Conservation (phyloP, 2,797 vertebrate species). For the Cottoperca gobio region DNA sequence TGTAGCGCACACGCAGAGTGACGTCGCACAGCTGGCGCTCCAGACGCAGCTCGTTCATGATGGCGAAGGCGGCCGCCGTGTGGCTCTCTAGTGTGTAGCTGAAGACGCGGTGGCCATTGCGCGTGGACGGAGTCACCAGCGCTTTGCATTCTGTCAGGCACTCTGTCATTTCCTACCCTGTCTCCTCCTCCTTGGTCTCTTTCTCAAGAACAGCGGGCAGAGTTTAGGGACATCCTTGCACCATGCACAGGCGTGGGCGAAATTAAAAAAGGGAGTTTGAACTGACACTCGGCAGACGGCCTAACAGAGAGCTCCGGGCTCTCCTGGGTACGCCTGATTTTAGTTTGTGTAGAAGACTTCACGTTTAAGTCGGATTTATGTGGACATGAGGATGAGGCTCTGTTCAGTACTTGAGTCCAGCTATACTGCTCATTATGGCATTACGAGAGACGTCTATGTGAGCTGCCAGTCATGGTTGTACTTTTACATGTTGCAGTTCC, state of each 20-base stretch:
- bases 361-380: slow-evolving; percentile 27
- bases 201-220: slow-evolving; percentile 70
- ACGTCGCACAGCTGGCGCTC: slow-evolving; percentile 93
- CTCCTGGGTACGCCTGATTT: neutral
- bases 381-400: slow-evolving; percentile 37
- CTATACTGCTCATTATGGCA: slow-evolving; percentile 45
- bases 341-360: slow-evolving; percentile 22
- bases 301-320: neutral
- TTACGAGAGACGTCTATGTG: slow-evolving; percentile 30
- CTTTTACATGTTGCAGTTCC: slow-evolving; percentile 31
- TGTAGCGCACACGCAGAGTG: slow-evolving; percentile 91
- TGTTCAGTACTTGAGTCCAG: slow-evolving; percentile 62
- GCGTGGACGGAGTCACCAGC: slow-evolving; percentile 93
- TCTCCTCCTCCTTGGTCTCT: slow-evolving; percentile 72
- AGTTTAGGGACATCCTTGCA: slow-evolving; percentile 65
- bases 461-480: slow-evolving; percentile 36
- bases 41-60: slow-evolving; percentile 94
- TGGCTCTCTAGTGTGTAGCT: slow-evolving; percentile 95
- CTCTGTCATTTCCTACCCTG: slow-evolving; percentile 80
- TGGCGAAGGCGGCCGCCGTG: slow-evolving; percentile 91
- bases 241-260: slow-evolving; percentile 46
- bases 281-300: slow-evolving; percentile 1
- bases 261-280: slow-evolving; percentile 33
- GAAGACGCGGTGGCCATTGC: slow-evolving; percentile 91
- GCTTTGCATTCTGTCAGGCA: slow-evolving; percentile 92